Percentiles rank a stretch among this genome's conserved stretches.
These are phyloP conservation scores for Champsocephalus esox DNA, from an alignment of 2,797 vertebrate species.

Conservation along the genomic window DNA sequence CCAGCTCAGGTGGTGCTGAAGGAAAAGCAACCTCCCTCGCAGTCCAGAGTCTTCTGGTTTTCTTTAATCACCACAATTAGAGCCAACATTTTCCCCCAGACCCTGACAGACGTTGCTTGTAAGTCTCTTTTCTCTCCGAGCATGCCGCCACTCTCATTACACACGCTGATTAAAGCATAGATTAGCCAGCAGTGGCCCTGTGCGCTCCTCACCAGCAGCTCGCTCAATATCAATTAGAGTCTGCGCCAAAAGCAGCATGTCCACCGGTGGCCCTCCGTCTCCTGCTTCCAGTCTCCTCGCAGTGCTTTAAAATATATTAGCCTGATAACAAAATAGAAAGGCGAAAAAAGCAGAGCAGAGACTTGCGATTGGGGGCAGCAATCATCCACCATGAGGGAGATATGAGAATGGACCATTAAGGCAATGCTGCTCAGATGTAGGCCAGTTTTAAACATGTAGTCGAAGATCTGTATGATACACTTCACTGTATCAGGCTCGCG, in stretches of 20 bases:
- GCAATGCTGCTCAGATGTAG: conserved; percentile 23
- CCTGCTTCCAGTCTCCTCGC: conserved; percentile 54
- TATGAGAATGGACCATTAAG: conserved; percentile 39
- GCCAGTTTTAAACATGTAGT: conserved; percentile 32
- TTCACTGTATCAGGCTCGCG: neutral
- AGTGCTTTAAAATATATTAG: conserved; percentile 90
- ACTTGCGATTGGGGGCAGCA: conserved; percentile 2
- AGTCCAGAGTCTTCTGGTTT: conserved; percentile 92
- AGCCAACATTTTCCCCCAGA: conserved; percentile 96
- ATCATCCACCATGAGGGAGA: conserved; percentile 21
- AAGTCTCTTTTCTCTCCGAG: conserved; percentile 99
- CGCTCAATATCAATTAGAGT: conserved; percentile 99
- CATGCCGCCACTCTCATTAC: conserved; percentile 99
- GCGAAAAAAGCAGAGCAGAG: neutral
- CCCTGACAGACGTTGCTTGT: conserved; percentile 99
- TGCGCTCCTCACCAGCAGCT: conserved; percentile 96
- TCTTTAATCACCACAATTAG: conserved; percentile 96
- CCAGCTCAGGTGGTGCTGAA: conserved; percentile 29
- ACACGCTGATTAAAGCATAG: conserved; percentile 99
- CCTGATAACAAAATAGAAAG: conserved; percentile 6
- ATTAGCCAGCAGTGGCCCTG: conserved; percentile 99
- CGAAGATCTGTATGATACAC: conserved; percentile 26
- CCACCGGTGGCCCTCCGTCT: conserved; percentile 84
- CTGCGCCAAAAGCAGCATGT: conserved; percentile 90
- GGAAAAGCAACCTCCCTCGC: conserved; percentile 28